Base-by-base conservation (phyloP, 2,888 invertebrate species). In the Nesidiocoris tenuis region DNA sequence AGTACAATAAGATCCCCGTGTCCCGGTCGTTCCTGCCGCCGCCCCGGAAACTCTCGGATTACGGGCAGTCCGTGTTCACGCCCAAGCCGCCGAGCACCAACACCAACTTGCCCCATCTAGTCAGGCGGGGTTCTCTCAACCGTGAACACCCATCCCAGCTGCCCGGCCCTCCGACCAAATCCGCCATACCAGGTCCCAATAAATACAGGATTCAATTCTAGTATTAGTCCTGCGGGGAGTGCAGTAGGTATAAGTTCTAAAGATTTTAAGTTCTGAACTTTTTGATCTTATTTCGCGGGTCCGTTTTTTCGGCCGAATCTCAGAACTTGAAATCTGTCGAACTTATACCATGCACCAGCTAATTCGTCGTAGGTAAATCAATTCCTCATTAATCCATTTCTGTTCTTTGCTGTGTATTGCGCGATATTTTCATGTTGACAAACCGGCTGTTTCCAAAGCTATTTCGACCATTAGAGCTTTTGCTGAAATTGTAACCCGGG, bases 141-240 rank as follows among this genome's bases (percentile, higher is more conserved):
- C 68, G 80, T 17, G 80, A 80, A 24, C 80, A 79, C 21, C 39
- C 39, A 7, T 77, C 78, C 1, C 76, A 78, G 25, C 75, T 78
- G 7, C 79, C 79, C 21, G 80, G 79, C 70, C 79, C 79, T 12
- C 76, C 78, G 21, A 79, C 80, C 16, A 81, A 81, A 9, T 76
- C 81, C 22, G 81, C 81, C 19, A 71, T 81, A 77, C 86, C 87
- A 57, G 83, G 88, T 76, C 87, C 88, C 23, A 90, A 88, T 82
- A 90, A 90, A 83, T 91, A 91, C 82, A 87, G 91, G 77, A 91
- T 91, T 82, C 91, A 91, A 82, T 91, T 91, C 83, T 91, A 78
- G 78, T 39, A 21, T 64, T 1, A 16, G 19, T 1, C 65, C 9
- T 1, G n/a, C n/a, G n/a, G n/a, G n/a, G n/a, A n/a, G n/a, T n/a